Percentiles rank a stretch among this genome's conserved stretches.
Conservation (phyloP, 2,888 invertebrate species). For the Linnaemya tessellans region DNA sequence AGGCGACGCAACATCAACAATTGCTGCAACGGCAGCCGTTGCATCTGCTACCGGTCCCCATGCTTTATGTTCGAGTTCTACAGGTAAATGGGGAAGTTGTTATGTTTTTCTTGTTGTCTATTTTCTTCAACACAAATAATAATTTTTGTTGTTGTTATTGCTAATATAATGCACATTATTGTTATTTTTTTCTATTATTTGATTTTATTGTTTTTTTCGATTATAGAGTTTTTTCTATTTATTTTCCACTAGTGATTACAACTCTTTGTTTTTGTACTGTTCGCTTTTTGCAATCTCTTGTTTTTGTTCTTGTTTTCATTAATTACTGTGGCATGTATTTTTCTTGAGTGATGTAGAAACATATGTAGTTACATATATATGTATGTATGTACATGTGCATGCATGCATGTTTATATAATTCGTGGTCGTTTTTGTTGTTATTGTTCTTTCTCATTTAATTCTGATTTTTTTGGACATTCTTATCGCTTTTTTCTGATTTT, state of each 20-base stretch:
- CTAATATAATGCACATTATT: conserved; percentile 51
- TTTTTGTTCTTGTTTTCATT: conserved; percentile 48
- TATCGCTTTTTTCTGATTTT: conserved; percentile 48
- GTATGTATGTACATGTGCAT: no score
- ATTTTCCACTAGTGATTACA: conserved; percentile 52
- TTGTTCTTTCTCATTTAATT: conserved; percentile 45
- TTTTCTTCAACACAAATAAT: conserved; percentile 6
- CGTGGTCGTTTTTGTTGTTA: conserved; percentile 31
- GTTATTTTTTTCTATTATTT: conserved; percentile 2
- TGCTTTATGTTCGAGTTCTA: conserved; percentile 36
- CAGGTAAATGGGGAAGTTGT: conserved; percentile 54
- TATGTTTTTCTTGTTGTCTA: neutral
- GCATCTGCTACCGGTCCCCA: conserved; percentile 3
- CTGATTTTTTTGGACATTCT: conserved; percentile 55
- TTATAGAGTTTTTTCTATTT: conserved; percentile 32
- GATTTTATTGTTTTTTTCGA: conserved; percentile 32
- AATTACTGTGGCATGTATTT: conserved; percentile 62
- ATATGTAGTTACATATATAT: conserved; percentile 4
- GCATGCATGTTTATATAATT: neutral
- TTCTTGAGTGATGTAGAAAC: conserved; percentile 32
- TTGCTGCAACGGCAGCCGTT: conserved; percentile 2
- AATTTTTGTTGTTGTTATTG: conserved; percentile 41
- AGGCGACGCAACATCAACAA: conserved; percentile 32
- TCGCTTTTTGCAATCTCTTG: conserved; percentile 11
- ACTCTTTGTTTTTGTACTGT: conserved; percentile 43